Percentiles rank a stretch among this genome's conserved stretches.
Conservation (phyloP, 2,797 vertebrate species). For the Capromys pilorides region DNA sequence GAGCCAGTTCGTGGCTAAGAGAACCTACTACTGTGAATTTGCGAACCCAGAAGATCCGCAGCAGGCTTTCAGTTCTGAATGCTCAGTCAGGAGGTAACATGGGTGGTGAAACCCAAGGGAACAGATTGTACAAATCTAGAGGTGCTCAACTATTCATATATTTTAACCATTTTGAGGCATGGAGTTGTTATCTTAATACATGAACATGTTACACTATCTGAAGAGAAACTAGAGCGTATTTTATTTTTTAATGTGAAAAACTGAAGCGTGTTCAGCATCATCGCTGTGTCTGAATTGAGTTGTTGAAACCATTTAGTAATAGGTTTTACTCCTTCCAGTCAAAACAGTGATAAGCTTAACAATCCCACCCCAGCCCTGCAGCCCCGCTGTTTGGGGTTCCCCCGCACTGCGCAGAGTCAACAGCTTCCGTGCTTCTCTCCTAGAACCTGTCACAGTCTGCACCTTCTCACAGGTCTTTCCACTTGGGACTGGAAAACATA, state of each 20-base stretch:
- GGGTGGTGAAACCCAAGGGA: neutral
- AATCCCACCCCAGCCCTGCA: neutral
- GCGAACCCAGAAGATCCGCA: neutral
- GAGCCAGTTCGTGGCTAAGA: neutral
- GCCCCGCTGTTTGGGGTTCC: neutral
- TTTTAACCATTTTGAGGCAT: neutral
- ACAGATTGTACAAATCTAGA: neutral
- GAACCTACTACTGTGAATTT: neutral
- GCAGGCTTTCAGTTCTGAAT: neutral
- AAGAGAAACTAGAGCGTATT: neutral
- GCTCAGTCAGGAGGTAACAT: neutral
- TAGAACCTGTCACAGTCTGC: slow-evolving; percentile 1
- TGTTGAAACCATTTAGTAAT: slow-evolving; percentile 5
- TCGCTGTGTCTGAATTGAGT: neutral
- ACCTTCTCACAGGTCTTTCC: neutral
- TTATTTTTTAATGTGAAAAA: neutral
- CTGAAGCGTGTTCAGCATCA: neutral
- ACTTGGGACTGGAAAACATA: neutral
- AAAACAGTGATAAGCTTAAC: slow-evolving; percentile 9
- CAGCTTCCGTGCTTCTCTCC: neutral
- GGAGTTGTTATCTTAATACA: neutral
- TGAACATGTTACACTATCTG: neutral
- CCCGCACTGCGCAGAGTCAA: neutral
- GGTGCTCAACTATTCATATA: neutral
- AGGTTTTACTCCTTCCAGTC: slow-evolving; percentile 6